A percentile compares a stretch with the other conserved stretches of the same genome.
These are phyloP conservation scores for Lamellibrachia columna DNA, from an alignment of 2,888 invertebrate genomes.

Conservation along the genomic window DNA sequence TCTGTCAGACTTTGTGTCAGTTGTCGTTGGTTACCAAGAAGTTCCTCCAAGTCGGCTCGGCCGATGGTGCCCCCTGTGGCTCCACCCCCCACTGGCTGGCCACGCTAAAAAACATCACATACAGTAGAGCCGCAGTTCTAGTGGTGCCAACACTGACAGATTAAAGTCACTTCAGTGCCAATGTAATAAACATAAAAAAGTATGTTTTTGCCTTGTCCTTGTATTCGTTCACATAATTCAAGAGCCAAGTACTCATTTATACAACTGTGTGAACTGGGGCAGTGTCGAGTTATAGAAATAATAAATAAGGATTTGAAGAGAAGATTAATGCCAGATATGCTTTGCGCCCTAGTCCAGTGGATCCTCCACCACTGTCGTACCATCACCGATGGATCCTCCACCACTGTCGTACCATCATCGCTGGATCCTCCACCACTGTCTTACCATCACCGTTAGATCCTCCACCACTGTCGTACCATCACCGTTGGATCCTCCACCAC, in stretches of 20 bases:
- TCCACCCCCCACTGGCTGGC: constrained; percentile 31
- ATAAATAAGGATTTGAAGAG: neutral
- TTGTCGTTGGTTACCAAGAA: constrained; percentile 85
- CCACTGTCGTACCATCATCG: neutral
- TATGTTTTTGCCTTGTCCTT: neutral
- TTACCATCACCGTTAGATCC: neutral
- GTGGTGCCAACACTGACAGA: neutral
- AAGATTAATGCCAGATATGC: no score
- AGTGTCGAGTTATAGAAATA: neutral
- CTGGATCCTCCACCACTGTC: neutral
- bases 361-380: neutral
- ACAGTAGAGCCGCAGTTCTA: neutral
- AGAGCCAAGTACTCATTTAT: neutral
- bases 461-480: neutral
- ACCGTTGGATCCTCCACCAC: neutral
- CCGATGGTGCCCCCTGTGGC: constrained; percentile 73
- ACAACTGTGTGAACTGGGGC: neutral
- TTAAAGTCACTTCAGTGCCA: no score
- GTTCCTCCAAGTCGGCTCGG: constrained; percentile 87
- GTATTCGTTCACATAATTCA: no score
- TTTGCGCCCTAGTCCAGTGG: neutral
- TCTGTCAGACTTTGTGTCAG: constrained; percentile 83
- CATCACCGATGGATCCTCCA: neutral
- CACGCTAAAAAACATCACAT: constrained; percentile 26
- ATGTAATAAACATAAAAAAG: no score